Percentiles rank a stretch among this genome's conserved stretches.
These are phyloP conservation scores for Pogoniulus pusillus DNA, from an alignment of 2,797 vertebrate species.

Conservation along the genomic window DNA sequence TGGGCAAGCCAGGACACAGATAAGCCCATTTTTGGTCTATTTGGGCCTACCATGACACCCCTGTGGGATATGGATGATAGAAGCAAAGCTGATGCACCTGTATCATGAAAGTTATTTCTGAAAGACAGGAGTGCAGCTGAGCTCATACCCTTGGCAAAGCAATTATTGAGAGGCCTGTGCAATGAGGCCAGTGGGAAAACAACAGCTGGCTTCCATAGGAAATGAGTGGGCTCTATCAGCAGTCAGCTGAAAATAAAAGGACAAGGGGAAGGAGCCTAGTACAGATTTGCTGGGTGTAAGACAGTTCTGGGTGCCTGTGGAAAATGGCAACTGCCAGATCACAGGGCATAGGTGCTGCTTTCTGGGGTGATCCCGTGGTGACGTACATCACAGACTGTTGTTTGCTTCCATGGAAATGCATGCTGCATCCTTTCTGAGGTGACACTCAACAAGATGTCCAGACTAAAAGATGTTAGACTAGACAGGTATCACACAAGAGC, in stretches of 20 bases:
- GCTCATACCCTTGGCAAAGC: background rate
- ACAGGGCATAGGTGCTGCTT: background rate
- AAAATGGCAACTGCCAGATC: background rate
- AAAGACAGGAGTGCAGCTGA: background rate
- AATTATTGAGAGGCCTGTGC: too few species aligned
- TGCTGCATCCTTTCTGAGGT: background rate
- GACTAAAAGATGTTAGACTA: background rate
- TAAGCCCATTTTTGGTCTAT: too few species aligned
- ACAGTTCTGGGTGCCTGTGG: background rate
- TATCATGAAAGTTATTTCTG: conserved; percentile 3
- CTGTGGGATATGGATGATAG: background rate
- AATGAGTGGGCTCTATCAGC: background rate
- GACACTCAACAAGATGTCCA: background rate
- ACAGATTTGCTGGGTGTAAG: background rate
- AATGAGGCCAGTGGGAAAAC: conserved; percentile 45
- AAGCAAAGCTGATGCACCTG: background rate
- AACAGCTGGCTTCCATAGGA: conserved; percentile 7
- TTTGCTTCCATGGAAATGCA: background rate
- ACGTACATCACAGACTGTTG: background rate
- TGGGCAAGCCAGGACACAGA: too few species aligned
- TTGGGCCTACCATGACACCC: too few species aligned
- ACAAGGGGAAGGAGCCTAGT: background rate
- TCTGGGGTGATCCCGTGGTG: background rate
- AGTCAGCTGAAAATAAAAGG: background rate
- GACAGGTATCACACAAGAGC: background rate